phyloP scores from a whole-genome alignment of 1,140 invertebrate genomes.

The Reticulitermes speratus region DNA sequence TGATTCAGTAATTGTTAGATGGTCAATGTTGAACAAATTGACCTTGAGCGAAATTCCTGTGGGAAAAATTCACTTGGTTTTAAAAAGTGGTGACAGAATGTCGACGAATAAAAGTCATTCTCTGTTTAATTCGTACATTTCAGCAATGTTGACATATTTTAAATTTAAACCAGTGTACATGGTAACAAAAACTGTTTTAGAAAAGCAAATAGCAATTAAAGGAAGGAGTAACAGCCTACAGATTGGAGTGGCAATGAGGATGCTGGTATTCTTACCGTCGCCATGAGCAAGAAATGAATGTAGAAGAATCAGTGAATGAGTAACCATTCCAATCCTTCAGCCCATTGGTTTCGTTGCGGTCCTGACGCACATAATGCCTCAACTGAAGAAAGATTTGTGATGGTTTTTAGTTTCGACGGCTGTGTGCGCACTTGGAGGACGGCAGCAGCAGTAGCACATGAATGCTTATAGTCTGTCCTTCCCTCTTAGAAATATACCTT shows the following conservation, averaged over 20 bases:
- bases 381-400: constrained; percentile 1
- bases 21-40: too few relatives aligned
- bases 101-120: too few relatives aligned
- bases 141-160: too few relatives aligned
- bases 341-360: constrained; percentile 8
- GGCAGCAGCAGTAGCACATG: neutral
- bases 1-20: too few relatives aligned
- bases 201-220: too few relatives aligned
- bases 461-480: neutral
- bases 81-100: too few relatives aligned
- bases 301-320: neutral
- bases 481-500: neutral
- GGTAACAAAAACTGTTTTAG: too few relatives aligned
- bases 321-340: constrained; percentile 11
- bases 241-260: neutral
- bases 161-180: too few relatives aligned
- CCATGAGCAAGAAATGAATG: too few relatives aligned
- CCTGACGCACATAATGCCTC: neutral
- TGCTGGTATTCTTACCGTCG: neutral
- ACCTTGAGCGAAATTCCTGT: too few relatives aligned
- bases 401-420: constrained; percentile 11
- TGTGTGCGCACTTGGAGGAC: neutral
- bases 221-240: neutral
- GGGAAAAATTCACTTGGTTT: too few relatives aligned
- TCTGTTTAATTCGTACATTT: too few relatives aligned